phyloP scores from a whole-genome alignment of 2,888 invertebrate species.

The Litoditis marina region DNA sequence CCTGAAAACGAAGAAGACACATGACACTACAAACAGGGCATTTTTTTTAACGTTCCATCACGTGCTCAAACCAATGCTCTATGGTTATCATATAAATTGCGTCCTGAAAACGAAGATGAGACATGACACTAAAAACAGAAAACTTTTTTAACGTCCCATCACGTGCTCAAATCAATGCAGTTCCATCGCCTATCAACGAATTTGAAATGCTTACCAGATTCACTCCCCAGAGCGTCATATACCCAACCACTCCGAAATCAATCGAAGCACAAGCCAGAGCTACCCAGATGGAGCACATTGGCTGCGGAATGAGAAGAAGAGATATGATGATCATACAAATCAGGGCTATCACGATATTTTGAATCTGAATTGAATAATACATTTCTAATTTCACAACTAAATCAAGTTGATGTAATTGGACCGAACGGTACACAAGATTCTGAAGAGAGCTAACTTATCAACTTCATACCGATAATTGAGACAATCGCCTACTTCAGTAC shows the following conservation, averaged over 20 bases:
- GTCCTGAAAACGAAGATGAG: too few species aligned
- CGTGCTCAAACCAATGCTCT: slow-evolving; percentile 95
- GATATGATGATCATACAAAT: slow-evolving; percentile 87
- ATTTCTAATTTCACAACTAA: too few species aligned
- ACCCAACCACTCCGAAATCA: slow-evolving; percentile 87
- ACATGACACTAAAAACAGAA: too few species aligned
- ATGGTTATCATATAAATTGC: slow-evolving; percentile 73
- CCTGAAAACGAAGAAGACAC: too few species aligned
- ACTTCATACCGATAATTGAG: too few species aligned
- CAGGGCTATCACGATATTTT: slow-evolving; percentile 58
- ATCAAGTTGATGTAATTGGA: too few species aligned
- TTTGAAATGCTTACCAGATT: slow-evolving; percentile 71
- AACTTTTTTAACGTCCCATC: slow-evolving; percentile 90
- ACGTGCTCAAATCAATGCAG: slow-evolving; percentile 93
- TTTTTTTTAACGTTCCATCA: slow-evolving; percentile 92
- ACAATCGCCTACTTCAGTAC: background rate
- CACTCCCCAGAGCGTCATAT: slow-evolving; percentile 92
- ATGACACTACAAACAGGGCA: too few species aligned
- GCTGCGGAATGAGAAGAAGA: slow-evolving; percentile 83
- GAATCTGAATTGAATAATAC: slow-evolving; percentile 22
- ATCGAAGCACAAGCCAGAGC: slow-evolving; percentile 90
- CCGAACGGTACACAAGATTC: too few species aligned
- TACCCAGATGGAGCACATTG: slow-evolving; percentile 87
- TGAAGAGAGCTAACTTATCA: too few species aligned
- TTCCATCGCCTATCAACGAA: too few species aligned